Base-by-base conservation (phyloP, 2,888 invertebrate genomes). In the Pachliopta kotzebuea region DNA sequence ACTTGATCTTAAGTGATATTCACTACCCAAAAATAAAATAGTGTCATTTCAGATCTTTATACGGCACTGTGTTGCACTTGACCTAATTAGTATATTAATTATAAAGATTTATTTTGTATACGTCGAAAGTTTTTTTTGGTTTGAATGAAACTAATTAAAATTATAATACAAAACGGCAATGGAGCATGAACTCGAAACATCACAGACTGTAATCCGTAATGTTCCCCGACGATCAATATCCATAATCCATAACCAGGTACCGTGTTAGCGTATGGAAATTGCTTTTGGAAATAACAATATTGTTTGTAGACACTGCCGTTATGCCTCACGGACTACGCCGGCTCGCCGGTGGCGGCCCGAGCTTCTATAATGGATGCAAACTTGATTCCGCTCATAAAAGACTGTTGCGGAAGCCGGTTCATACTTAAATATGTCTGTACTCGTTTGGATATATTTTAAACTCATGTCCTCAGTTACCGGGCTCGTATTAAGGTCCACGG, bases 241-340 rank as follows among this genome's bases (percentile, higher is more conserved):
- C 60, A 60, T 60, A 64, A 60, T 60, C 53, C 65, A 60, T 69
- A 62, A 65, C 60, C 56, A 62, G 37, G 62, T 56, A 60, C 60
- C 63, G 57, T 65, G 65, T 59, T 60, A 66, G 63, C 50, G 60
- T 67, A 65, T 63, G 67, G 54, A 70, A 67, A 68, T 64, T 64
- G 60, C 66, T 64, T 70, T 68, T 68, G 70, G 73, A 77, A 75
- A 71, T 71, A 73, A 70, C 72, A 73, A 76, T 76, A 75, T 74
- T 56, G 76, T 77, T 76, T 79, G 69, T 75, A 76, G 76, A 81
- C 74, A 74, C 73, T 74, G 74, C 67, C 76, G 84, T 80, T 74
- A 76, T 75, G 82, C 77, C 81, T 84, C 83, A 81, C 79, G 72
- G 74, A 76, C 70, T 81, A 79, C 78, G 81, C 79, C 70, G 76